These are phyloP conservation scores for Anastrepha obliqua DNA, from an alignment of 1,140 invertebrate species.

Conservation along the genomic window DNA sequence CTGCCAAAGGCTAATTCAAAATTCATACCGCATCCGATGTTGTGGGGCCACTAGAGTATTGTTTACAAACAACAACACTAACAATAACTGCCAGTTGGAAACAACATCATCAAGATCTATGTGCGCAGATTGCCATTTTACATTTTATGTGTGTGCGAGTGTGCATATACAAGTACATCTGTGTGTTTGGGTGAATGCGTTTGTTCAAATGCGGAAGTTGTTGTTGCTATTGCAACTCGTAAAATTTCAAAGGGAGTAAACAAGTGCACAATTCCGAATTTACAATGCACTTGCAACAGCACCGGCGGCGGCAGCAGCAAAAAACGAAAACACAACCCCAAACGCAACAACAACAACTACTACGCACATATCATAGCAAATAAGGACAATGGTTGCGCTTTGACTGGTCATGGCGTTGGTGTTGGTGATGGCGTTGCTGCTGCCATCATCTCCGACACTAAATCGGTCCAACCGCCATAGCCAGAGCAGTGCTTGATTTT, in stretches of 20 bases:
- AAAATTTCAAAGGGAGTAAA: conserved; percentile 53
- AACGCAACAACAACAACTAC: not conserved
- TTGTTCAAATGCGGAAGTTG: conserved; percentile 41
- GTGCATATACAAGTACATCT: too few species aligned
- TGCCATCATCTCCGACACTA: conserved; percentile 17
- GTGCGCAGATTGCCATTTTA: conserved; percentile 42
- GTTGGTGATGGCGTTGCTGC: conserved; percentile 4
- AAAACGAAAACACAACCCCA: not conserved
- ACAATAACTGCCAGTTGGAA: conserved; percentile 18
- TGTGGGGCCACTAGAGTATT: conserved; percentile 33
- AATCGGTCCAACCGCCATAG: conserved; percentile 22
- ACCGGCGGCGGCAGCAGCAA: not conserved
- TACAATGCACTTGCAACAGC: conserved; percentile 47
- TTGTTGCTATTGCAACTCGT: conserved; percentile 49
- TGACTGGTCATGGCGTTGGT: conserved; percentile 9
- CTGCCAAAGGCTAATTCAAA: conserved; percentile 34
- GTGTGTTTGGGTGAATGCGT: not conserved
- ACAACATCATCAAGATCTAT: conserved; percentile 53
- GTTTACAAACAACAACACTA: conserved; percentile 33
- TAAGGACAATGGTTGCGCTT: conserved; percentile 27
- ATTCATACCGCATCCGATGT: conserved; percentile 46
- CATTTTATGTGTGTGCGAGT: not conserved
- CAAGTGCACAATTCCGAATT: conserved; percentile 47
- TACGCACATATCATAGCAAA: conserved; percentile 21
- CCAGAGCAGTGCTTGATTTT: conserved; percentile 5